Evolutionary conservation across 2,797 vertebrate species (phyloP), one percentile per base, ranked within the genome.

Genomic region (Mionectes olivaceus): DNA sequence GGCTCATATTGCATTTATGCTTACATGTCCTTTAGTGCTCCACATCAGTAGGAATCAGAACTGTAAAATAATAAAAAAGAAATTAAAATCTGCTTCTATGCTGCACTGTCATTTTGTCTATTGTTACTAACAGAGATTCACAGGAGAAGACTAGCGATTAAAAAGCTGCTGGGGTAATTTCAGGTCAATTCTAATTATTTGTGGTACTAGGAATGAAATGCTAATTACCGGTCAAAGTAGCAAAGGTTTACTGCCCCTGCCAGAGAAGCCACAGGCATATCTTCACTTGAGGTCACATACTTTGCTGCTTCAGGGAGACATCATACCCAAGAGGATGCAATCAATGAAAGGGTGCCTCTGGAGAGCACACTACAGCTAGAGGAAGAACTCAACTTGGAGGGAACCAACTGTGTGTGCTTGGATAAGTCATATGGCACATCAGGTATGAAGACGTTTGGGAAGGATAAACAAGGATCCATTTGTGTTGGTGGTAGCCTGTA

Each of bases 321-420:
- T 43, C 83, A 67, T 86, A 85, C 55, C 75, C 77, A 35, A 76
- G 91, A 95, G 32, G 52, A 90, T 2, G 7, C 35, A 68, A 93
- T 68, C 77, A 91, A 17, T 87, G 87, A 82, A 83, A 53, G 79
- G 63, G 52, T 95, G 57, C 71, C 57, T 88, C 43, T 77, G 50
- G 41, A 1, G 13, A 83, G 50, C 53, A 23, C 32, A 8, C 18
- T 46, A 64, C 49, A 74, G 30, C 22, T 35, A 30, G 18, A 28
- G 12, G 23, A 79, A 75, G 25, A 41, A 64, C 25, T 50, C 13
- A 24, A 6, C 22, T 10, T 3, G 2, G 17, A 61, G 37, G 49
- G 14, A 83, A 46, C 7, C 35, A 76, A 37, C 32, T 0, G 3
- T 21, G 11, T 22, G 33, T 52, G 24, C 33, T 59, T 67, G 28